A percentile compares a stretch with the other conserved stretches of the same genome.
These are phyloP conservation scores for Hemiscyllium ocellatum DNA, from an alignment of 2,113 vertebrate genomes.

Conservation along the genomic window DNA sequence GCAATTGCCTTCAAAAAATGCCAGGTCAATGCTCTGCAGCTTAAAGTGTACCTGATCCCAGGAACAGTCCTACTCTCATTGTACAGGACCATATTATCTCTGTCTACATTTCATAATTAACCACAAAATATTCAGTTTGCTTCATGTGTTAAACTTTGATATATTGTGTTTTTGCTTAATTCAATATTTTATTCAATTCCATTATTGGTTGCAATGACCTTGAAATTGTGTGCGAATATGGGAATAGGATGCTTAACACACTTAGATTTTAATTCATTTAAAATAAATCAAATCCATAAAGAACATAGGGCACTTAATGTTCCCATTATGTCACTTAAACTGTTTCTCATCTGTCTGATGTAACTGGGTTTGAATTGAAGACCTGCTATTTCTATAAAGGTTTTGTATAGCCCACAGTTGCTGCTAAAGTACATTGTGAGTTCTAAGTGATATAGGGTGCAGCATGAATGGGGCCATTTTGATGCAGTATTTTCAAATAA, in stretches of 20 bases:
- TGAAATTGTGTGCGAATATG: background rate
- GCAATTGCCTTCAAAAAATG: background rate
- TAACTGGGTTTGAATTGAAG: background rate
- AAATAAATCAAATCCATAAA: background rate
- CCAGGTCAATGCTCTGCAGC: background rate
- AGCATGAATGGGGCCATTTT: background rate
- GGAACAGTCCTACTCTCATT: background rate
- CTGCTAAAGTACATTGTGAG: background rate
- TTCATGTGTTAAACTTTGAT: background rate
- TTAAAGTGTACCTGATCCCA: too few relatives aligned
- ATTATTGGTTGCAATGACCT: background rate
- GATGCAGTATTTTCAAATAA: background rate
- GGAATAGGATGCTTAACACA: background rate
- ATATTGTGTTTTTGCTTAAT: background rate
- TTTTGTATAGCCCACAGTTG: background rate
- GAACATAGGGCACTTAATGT: background rate
- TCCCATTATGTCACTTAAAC: background rate
- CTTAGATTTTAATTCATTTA: background rate
- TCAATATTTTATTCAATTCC: background rate
- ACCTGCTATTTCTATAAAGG: background rate
- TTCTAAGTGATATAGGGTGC: background rate
- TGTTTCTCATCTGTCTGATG: background rate
- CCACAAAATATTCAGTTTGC: background rate
- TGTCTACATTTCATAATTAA: background rate
- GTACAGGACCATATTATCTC: background rate